phyloP scores from a whole-genome alignment of 2,888 invertebrate genomes.

The Lochmaea crataegi region DNA sequence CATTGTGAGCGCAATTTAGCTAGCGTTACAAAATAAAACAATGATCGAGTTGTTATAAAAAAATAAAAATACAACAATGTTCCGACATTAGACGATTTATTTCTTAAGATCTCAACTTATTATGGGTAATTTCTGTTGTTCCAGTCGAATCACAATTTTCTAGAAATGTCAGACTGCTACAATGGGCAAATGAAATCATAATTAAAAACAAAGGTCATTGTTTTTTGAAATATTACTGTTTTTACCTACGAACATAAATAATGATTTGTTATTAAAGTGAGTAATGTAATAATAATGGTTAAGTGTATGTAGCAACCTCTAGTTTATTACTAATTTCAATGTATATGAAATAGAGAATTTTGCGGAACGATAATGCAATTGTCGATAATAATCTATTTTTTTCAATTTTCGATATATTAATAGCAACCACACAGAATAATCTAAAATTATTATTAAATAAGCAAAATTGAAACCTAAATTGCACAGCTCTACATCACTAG shows the following conservation, averaged over 20 bases:
- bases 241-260: neutral
- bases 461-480: too few relatives aligned
- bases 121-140: constrained; percentile 1
- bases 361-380: too few relatives aligned
- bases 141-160: neutral
- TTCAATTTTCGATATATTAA: too few relatives aligned
- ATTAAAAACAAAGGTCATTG: constrained; percentile 2
- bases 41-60: constrained; percentile 3
- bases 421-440: too few relatives aligned
- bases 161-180: neutral
- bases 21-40: neutral
- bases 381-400: too few relatives aligned
- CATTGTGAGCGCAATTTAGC: neutral
- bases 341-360: too few relatives aligned
- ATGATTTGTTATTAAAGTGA: neutral
- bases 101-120: neutral
- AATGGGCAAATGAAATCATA: neutral
- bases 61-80: neutral
- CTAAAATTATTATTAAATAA: too few relatives aligned
- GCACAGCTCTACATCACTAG: too few relatives aligned
- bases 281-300: neutral
- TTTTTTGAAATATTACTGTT: neutral
- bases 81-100: neutral
- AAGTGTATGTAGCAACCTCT: neutral
- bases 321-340: too few relatives aligned